Percentiles rank a stretch among this genome's conserved stretches.
Conservation (phyloP, 2,797 vertebrate genomes). For the Acanthis flammea region DNA sequence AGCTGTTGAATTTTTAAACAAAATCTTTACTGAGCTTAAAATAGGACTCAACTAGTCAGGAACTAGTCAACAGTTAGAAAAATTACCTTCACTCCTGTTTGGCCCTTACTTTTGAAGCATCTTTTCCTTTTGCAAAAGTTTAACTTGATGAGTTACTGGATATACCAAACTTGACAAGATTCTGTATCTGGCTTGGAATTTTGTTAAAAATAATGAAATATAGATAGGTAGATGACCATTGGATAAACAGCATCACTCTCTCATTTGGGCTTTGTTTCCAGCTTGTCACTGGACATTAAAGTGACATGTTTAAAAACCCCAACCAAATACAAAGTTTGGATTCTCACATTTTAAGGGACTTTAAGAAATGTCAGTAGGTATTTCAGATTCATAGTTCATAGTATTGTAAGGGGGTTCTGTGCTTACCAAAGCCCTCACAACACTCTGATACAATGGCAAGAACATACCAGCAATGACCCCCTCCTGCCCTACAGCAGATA, state of each 20-base stretch:
- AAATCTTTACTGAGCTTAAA: not conserved
- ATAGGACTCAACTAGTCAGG: not conserved
- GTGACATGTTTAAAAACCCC: not conserved
- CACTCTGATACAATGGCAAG: not conserved
- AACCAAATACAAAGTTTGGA: not conserved
- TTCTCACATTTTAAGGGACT: not conserved
- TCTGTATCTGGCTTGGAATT: not conserved
- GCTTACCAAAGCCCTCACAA: not conserved
- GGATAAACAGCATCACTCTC: not conserved
- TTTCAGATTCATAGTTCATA: not conserved
- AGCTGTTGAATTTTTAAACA: not conserved
- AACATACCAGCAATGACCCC: not conserved
- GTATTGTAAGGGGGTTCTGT: fast-evolving
- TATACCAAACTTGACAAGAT: not conserved
- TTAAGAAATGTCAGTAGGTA: not conserved
- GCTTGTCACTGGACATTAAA: not conserved
- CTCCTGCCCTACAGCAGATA: not conserved
- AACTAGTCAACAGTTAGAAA: not conserved
- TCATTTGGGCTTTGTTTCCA: not conserved
- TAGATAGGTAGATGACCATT: not conserved
- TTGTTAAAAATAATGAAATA: not conserved
- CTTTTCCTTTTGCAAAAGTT: not conserved
- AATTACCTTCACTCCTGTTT: not conserved
- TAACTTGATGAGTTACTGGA: not conserved
- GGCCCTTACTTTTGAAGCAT: not conserved